Percentiles rank a stretch among this genome's conserved stretches.
These are phyloP conservation scores for Euphonia xanthogaster DNA, from an alignment of 2,797 vertebrate species.

Conservation along the genomic window DNA sequence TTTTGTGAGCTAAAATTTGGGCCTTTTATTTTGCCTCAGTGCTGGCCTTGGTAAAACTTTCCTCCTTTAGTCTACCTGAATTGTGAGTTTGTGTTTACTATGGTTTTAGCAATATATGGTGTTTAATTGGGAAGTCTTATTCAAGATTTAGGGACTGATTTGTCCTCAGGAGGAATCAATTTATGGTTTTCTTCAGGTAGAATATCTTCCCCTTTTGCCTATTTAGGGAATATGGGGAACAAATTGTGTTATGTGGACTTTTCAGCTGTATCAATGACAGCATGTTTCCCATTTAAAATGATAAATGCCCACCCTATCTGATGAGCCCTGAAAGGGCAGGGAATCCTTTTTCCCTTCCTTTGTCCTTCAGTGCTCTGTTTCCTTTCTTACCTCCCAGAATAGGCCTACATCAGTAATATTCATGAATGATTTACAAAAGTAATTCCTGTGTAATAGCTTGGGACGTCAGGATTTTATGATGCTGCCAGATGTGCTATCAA, in stretches of 20 bases:
- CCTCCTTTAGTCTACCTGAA: neutral
- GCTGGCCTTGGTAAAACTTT: neutral
- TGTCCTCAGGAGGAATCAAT: neutral
- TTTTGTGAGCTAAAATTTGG: neutral
- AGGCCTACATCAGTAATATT: constrained; percentile 70
- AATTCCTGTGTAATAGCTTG: constrained; percentile 74
- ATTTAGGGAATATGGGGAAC: neutral
- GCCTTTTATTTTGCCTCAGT: neutral
- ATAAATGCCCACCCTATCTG: constrained; percentile 43
- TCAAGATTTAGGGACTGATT: neutral
- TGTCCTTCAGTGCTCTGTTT: constrained; percentile 57
- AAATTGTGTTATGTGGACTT: constrained; percentile 36
- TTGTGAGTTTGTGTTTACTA: neutral
- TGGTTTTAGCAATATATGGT: neutral
- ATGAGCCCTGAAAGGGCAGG: constrained; percentile 26
- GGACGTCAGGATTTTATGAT: constrained; percentile 75
- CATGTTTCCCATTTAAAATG: constrained; percentile 58
- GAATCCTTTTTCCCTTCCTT: constrained; percentile 47
- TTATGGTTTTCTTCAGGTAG: neutral
- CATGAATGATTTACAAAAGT: constrained; percentile 79
- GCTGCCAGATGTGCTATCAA: constrained; percentile 78
- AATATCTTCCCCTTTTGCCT: neutral
- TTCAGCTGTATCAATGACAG: constrained; percentile 46
- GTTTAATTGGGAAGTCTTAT: constrained; percentile 15
- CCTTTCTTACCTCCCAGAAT: constrained; percentile 48